Base-by-base conservation (phyloP, 2,888 invertebrate species). In the Tipula confusa region DNA sequence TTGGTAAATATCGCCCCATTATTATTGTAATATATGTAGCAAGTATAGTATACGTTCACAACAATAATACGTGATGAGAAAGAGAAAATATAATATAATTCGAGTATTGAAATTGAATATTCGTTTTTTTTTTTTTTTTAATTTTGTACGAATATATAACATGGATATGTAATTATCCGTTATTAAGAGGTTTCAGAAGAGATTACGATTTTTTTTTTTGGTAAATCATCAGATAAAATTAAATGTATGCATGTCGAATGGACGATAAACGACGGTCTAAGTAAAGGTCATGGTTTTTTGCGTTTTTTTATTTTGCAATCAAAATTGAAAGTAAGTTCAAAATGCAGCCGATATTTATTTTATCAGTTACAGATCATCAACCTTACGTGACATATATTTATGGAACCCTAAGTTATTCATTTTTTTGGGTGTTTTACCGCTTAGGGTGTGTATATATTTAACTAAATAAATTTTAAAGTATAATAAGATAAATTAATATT, bases 311-410 rank as follows among this genome's bases (percentile, higher is more conserved):
- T 33, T 4, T 33, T 33, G 33, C 33, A 31, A 31, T 6, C 6
- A 33, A 33, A 2, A 11, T 2, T 33, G 33, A 6, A 1, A 9
- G 6, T 33, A 9, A 33, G 7, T 9, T 24, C 18, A 24, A 64
- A 64, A 5, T 48, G 48, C 9, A 24, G 4, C 0, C 2, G 18
- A 33, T 48, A 48, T 9, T 38, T n/a, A 43, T n/a, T 64, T 64
- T 64, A 64, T 64, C 64, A 64, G 18, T 64, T 64, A 64, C 64
- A 64, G 64, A 64, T 64, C 64, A 64, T 64, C 64, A 64, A 64
- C 64, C 64, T 64, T 24, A 18, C 24, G 9, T 64, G 1, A 43
- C 15, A 18, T 43, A 1, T 43, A 64, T 24, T 24, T 64, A 64
- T n/a, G n/a, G n/a, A 24, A 64, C 64, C 24, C 64, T 64, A 43